A percentile compares a stretch with the other conserved stretches of the same genome.
phyloP scores from a whole-genome alignment of 2,888 invertebrate species.

The Furcula furcula region DNA sequence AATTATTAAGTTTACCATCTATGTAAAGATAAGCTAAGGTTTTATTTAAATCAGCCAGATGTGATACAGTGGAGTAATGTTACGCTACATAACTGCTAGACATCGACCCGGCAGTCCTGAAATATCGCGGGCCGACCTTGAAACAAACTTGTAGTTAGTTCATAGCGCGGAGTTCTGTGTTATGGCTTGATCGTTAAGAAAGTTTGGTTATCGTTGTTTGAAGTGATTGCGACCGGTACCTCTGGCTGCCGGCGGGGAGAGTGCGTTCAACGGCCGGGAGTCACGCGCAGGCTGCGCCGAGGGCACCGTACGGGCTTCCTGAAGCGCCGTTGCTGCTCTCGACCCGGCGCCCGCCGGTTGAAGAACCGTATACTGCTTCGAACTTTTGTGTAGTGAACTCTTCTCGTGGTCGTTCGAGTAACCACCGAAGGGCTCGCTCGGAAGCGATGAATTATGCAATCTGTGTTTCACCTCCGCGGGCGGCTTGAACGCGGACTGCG shows the following conservation, averaged over 20 bases:
- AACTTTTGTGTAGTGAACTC: constrained; percentile 65
- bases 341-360: constrained; percentile 92
- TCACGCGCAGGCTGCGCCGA: constrained; percentile 76
- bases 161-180: constrained; percentile 64
- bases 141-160: constrained; percentile 74
- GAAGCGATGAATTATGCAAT: constrained; percentile 60
- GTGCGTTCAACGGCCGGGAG: constrained; percentile 70
- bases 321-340: constrained; percentile 90
- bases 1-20: constrained; percentile 11
- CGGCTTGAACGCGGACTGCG: constrained; percentile 91
- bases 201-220: constrained; percentile 65
- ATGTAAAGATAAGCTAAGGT: constrained; percentile 3
- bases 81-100: constrained; percentile 36
- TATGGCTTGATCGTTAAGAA: constrained; percentile 73
- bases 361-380: constrained; percentile 93
- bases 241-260: constrained; percentile 90
- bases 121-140: constrained; percentile 67
- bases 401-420: constrained; percentile 82
- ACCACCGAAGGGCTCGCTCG: constrained; percentile 89
- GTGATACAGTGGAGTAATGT: constrained; percentile 26
- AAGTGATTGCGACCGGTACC: constrained; percentile 79
- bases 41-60: constrained; percentile 25
- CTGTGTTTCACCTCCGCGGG: constrained; percentile 85
- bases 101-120: constrained; percentile 46
- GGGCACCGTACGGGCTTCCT: constrained; percentile 85